phyloP scores from a whole-genome alignment of 2,888 invertebrate genomes.

The Lasius platythorax region DNA sequence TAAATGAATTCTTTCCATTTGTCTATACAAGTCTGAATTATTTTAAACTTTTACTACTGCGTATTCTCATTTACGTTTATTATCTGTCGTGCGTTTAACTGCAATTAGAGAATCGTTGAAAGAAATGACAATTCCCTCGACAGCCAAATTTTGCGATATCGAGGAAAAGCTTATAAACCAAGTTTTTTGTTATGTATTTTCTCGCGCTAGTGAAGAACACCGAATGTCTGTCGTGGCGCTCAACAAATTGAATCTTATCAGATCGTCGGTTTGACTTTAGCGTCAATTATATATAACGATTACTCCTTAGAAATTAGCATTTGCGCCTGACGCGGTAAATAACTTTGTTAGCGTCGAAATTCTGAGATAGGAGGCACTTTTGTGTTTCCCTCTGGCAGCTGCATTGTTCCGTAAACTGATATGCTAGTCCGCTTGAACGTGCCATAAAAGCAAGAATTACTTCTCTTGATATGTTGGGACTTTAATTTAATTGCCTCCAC shows the following conservation, averaged over 20 bases:
- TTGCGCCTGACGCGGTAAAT: slow-evolving; percentile 43
- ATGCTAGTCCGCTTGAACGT: slow-evolving; percentile 28
- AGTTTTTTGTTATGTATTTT: slow-evolving; percentile 19
- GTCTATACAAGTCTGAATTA: neutral
- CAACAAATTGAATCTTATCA: slow-evolving; percentile 53
- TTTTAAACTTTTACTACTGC: neutral
- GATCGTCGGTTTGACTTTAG: slow-evolving; percentile 39
- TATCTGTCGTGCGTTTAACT: neutral
- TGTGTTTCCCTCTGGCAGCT: slow-evolving; percentile 23
- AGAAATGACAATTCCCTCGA: neutral
- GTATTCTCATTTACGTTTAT: neutral
- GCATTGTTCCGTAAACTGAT: slow-evolving; percentile 53
- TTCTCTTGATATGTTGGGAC: slow-evolving; percentile 42
- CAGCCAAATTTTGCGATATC: neutral
- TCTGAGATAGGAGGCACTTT: slow-evolving; percentile 29
- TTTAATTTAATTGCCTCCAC: slow-evolving; percentile 52
- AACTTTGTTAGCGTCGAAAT: slow-evolving; percentile 45
- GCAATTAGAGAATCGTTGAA: neutral
- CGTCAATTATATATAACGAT: slow-evolving; percentile 34
- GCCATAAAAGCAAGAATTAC: slow-evolving; percentile 48
- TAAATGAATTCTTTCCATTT: neutral
- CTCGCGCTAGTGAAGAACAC: slow-evolving; percentile 3
- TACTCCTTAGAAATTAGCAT: slow-evolving; percentile 44
- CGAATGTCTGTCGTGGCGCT: slow-evolving; percentile 40
- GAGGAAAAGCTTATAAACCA: neutral